Evolutionary conservation across 1,140 invertebrate species (phyloP).

Genomic region (Plectrocnemia conspersa): DNA sequence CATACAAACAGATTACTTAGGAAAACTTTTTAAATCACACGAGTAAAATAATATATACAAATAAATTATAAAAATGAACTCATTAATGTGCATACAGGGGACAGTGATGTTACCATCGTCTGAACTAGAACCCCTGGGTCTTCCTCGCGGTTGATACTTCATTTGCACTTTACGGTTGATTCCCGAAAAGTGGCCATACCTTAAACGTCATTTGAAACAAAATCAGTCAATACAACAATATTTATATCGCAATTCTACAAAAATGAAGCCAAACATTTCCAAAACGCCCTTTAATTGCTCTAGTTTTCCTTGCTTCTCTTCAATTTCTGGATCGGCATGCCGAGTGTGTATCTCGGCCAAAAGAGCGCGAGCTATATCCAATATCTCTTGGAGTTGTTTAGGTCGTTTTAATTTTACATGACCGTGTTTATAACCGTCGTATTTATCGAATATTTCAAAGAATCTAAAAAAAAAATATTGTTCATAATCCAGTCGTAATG

Average conservation of each 20-base stretch:
- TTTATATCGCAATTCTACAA: not conserved
- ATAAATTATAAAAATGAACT: constrained; percentile 26
- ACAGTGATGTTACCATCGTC: constrained; percentile 78
- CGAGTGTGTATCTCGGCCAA: constrained; percentile 82
- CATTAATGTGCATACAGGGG: constrained; percentile 34
- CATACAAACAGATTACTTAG: too few relatives aligned
- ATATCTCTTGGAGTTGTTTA: constrained; percentile 94
- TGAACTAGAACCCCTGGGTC: constrained; percentile 87
- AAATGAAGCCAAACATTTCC: constrained; percentile 79
- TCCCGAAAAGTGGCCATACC: constrained; percentile 99
- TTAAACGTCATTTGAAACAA: constrained; percentile 42
- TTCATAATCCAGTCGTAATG: constrained; percentile 2
- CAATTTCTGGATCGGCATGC: constrained; percentile 84
- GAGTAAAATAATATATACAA: too few relatives aligned
- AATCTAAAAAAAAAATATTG: constrained; percentile 61
- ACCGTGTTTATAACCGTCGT: constrained; percentile 90
- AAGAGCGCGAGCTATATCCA: constrained; percentile 88
- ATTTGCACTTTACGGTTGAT: constrained; percentile 99
- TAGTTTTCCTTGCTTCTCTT: constrained; percentile 93
- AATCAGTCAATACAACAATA: not conserved
- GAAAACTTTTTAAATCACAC: too few relatives aligned
- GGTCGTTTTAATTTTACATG: constrained; percentile 98
- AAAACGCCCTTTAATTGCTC: constrained; percentile 97
- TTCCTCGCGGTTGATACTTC: constrained; percentile 96
- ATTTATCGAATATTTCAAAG: constrained; percentile 98